Evolutionary conservation across 2,113 vertebrate species (phyloP), one percentile per base, ranked within the genome.

Genomic region (Tylochromis polylepis): DNA sequence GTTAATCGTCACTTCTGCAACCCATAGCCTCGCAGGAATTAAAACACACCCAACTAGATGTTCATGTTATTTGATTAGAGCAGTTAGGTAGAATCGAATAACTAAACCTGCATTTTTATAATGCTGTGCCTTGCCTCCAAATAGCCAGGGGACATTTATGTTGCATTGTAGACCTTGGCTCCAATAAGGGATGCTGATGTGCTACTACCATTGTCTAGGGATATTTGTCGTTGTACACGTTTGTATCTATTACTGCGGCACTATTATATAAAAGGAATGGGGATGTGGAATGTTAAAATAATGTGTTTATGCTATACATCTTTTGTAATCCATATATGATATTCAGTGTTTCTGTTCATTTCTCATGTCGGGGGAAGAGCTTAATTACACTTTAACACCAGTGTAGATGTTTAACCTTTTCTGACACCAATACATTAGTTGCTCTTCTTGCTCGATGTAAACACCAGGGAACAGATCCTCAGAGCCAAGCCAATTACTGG

Each of bases 301-400:
- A 59, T 55, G 15, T 51, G 49, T 70, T 31, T 49, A 56, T 38
- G 2, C 8, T 49, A 36, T 12, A 10, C 1, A 59, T 14, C 1
- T 8, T 36, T 85, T 70, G 55, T 29, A 14, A 51, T 18, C 1
- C 1, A 12, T 36, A 80, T 49, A 51, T 79, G 0, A 10, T 29
- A 57, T 46, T 36, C n/a, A 46, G 57, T 41, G 70, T 20, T 79
- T 57, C 18, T 53, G 2, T 36, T 70, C 24, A 59, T 79, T 86
- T 56, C 70, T 29, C 49, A 36, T 57, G 67, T 27, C 24, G 22
- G 36, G 3, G 56, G 38, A 81, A 81, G 87, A 77, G n/a, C 65
- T 91, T 94, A 88, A 94, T 95, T 94, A 91, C 82, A 92, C 91
- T 89, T 90, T 81, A 91, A 86, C 86, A 83, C 60, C 22, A 2